Percentiles rank a stretch among this genome's conserved stretches.
These are phyloP conservation scores for Eremobia ochroleuca DNA, from an alignment of 2,888 invertebrate species.

Conservation along the genomic window DNA sequence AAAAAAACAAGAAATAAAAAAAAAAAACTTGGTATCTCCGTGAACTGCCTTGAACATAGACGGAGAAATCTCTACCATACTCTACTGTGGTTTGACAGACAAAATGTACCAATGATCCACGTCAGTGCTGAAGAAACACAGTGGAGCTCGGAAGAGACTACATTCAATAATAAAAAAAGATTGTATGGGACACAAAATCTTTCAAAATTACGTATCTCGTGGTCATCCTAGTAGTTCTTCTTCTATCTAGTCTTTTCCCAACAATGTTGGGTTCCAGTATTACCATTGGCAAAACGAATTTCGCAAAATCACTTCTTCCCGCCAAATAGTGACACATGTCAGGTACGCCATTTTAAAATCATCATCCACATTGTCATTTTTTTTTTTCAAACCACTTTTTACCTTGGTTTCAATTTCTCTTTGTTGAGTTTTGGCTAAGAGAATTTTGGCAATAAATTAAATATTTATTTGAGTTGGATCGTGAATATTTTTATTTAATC, in stretches of 20 bases:
- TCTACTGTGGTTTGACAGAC: slow-evolving; percentile 36
- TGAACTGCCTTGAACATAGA: background rate
- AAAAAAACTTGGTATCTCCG: background rate
- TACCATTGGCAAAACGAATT: slow-evolving; percentile 79
- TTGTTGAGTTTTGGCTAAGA: background rate
- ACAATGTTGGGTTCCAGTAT: background rate
- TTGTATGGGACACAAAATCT: background rate
- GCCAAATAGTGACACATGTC: slow-evolving; percentile 84
- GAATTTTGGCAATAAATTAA: background rate
- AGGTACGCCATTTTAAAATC: slow-evolving; percentile 79
- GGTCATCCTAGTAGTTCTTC: background rate
- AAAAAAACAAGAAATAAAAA: background rate
- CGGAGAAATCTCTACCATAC: background rate
- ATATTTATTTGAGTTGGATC: background rate
- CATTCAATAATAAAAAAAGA: background rate
- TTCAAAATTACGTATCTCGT: background rate
- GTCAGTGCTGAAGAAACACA: slow-evolving; percentile 16
- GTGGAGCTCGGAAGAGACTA: slow-evolving; percentile 7
- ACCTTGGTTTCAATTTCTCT: background rate
- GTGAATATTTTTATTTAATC: no score
- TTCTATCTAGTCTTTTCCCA: background rate
- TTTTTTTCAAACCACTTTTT: background rate
- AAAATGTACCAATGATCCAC: slow-evolving; percentile 38
- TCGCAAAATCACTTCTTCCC: slow-evolving; percentile 75
- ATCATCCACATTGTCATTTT: slow-evolving; percentile 75